Percentiles rank a stretch among this genome's conserved stretches.
Conservation (phyloP, 1,140 invertebrate genomes). For the Coenobita brevimanus region DNA sequence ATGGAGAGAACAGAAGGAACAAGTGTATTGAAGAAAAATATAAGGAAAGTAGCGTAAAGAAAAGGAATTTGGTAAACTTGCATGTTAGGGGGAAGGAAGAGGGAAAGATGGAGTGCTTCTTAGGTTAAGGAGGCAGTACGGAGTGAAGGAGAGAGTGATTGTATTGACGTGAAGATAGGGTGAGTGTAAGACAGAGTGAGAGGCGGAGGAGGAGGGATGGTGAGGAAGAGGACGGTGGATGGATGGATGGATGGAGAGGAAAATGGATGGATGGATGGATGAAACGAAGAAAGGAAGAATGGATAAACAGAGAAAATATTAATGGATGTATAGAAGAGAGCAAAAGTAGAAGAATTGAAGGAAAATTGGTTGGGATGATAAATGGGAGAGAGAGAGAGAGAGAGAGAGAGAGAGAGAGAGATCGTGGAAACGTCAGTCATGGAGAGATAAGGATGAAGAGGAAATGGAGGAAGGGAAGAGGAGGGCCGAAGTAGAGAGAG, state of each 20-base stretch:
- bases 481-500: background rate
- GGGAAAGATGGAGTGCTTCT: background rate
- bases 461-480: background rate
- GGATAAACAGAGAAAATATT: too few relatives aligned
- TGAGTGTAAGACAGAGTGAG: too few relatives aligned
- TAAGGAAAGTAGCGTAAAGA: background rate
- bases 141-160: too few relatives aligned
- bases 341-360: background rate
- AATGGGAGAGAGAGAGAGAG: background rate
- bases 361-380: background rate
- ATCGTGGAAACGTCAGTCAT: background rate
- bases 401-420: conserved; percentile 19
- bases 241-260: background rate
- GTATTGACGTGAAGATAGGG: too few relatives aligned
- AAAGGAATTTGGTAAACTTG: background rate
- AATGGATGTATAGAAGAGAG: background rate
- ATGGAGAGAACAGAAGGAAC: too few relatives aligned
- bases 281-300: too few relatives aligned
- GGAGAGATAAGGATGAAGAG: conserved; percentile 7
- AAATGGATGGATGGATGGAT: too few relatives aligned
- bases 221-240: too few relatives aligned
- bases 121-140: background rate
- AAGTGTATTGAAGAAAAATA: background rate
- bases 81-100: background rate
- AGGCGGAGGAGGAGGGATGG: too few relatives aligned